A percentile compares a stretch with the other conserved stretches of the same genome.
phyloP scores from a whole-genome alignment of 92 coral and sea anemone species.

The Paragorgia papillata region DNA sequence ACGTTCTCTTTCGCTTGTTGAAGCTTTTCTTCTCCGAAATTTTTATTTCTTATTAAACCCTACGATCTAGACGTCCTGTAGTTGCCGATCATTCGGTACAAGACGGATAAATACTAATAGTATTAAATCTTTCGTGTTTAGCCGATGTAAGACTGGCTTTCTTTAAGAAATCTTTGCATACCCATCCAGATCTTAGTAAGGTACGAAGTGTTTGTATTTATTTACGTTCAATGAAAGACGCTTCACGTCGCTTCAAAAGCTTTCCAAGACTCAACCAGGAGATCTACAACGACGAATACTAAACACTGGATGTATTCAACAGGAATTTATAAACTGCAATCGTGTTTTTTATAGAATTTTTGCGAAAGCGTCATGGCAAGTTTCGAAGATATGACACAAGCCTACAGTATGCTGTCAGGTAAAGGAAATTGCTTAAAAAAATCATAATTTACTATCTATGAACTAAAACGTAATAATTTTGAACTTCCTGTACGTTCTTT shows the following conservation, averaged over 20 bases:
- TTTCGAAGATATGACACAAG: conserved; percentile 29
- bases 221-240: background rate
- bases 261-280: background rate
- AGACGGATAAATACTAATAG: conserved; percentile 32
- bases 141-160: conserved; percentile 37
- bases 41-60: background rate
- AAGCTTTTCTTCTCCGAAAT: background rate
- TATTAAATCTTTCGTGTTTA: conserved; percentile 6
- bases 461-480: background rate
- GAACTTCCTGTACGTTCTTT: background rate
- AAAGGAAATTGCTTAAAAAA: background rate
- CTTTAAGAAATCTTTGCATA: conserved; percentile 27
- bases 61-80: background rate
- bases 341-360: conserved; percentile 11
- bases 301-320: background rate
- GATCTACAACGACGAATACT: background rate
- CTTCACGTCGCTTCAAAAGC: background rate
- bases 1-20: conserved; percentile 43
- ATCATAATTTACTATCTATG: background rate
- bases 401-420: conserved; percentile 33
- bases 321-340: background rate
- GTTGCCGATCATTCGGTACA: too few relatives aligned
- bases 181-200: conserved; percentile 24
- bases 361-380: conserved; percentile 28
- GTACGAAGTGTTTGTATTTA: conserved; percentile 6